Base-by-base conservation (phyloP, 2,113 vertebrate genomes). In the Phoenicopterus ruber region DNA sequence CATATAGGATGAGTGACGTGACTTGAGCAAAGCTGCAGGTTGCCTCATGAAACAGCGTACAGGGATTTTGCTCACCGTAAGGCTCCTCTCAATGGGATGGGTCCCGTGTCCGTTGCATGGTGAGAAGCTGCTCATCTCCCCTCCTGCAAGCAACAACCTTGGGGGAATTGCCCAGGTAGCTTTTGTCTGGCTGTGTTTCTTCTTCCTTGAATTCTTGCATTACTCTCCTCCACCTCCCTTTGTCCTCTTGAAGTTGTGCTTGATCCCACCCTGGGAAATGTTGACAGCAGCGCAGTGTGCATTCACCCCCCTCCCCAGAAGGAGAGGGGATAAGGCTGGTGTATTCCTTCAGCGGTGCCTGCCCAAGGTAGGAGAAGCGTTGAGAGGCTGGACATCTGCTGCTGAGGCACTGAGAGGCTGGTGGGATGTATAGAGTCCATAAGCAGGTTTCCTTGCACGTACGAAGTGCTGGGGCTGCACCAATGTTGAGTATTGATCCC, bases 71-170 rank as follows among this genome's bases (percentile, higher is more conserved):
- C 59, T 77, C 16, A 12, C 16, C 4, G 0, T 36, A 26, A 36
- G 46, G 5, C 17, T 26, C 16, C 10, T 54, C 42, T 44, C 12
- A 10, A 2, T 16, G 57, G 61, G 13, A 6, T 36, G 44, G 17
- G 13, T 32, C 46, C 10, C 0, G 1, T 32, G 46, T 36, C n/a
- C 3, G 0, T 13, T 44, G 32, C 14, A 3, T 7, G 32, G 12
- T 32, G 52, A 59, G 85, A 46, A 86, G 65, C 29, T 40, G 59
- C 47, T 66, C 32, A 10, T 55, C 36, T 36, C 19, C 16, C 19
- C 21, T 62, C 17, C 49, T 59, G 7, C 26, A 25, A 59, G 34
- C 32, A 40, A 1, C 2, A 7, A n/a, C 31, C 7, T 11, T 59
- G 34, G 25, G 46, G 42, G 7, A 47, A 3, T 65, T 65, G 28